Evolutionary conservation across 2,888 invertebrate species (phyloP), one percentile per base, ranked within the genome.

Genomic region (Amblyjoppa proteus): DNA sequence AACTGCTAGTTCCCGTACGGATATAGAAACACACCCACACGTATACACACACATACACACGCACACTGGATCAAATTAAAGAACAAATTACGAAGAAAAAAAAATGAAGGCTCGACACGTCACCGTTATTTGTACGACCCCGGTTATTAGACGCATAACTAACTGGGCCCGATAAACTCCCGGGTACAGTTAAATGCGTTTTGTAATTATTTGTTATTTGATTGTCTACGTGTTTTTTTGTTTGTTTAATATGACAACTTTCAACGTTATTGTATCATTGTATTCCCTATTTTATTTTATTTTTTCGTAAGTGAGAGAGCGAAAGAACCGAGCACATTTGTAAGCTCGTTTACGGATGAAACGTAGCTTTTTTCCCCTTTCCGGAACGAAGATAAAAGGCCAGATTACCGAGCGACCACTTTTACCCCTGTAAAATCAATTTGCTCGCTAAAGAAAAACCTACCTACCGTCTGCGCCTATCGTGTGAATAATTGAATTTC

Each of bases 401-500:
- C 80, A 87, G 83, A 86, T 75, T 86, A 88, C 84, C 80, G 87
- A 89, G 88, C 85, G 85, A 88, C 78, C 53, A 49, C 38, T 77
- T 75, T 76, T 77, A 76, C 41, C 25, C 41, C 41, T 45, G 45
- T 70, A 69, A 71, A 66, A 77, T 56, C 53, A 20, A 75, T 71
- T 71, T 75, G 66, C 69, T 83, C 66, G 76, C 81, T 82, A 34
- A 69, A 73, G 61, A 64, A 66, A 70, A 76, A 41, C 80, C 76
- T 78, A 91, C 87, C 90, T 89, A 89, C 88, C 89, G 88, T 88
- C 90, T 90, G 90, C 89, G 91, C 89, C 90, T 91, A 91, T 89
- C 90, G 90, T 91, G 91, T 91, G 91, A 92, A 92, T 91, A 91
- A 64, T 90, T 92, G 90, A 92, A 92, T 92, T 93, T 92, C 90